Evolutionary conservation across 1,140 invertebrate genomes (phyloP).

Genomic region (Palaemon carinicauda): DNA sequence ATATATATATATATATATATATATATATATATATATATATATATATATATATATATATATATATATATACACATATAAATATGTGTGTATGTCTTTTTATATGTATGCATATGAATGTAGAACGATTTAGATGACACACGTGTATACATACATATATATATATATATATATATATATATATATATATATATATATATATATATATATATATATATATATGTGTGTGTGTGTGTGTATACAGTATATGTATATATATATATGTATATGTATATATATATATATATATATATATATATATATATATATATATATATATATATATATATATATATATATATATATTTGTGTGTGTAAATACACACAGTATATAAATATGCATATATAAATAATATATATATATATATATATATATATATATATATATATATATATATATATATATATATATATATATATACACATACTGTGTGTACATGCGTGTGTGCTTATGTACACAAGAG

Average conservation of each 20-base stretch:
- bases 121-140: no score
- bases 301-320: neutral
- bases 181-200: neutral
- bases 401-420: neutral
- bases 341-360: neutral
- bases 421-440: neutral
- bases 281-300: neutral
- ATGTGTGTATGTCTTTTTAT: neutral
- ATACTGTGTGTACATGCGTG: no score
- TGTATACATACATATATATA: conserved; percentile 6
- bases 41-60: neutral
- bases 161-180: neutral
- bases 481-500: no score
- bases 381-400: neutral
- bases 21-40: neutral
- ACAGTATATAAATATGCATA: neutral
- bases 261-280: neutral
- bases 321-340: neutral
- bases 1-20: neutral
- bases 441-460: neutral
- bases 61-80: neutral
- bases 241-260: neutral
- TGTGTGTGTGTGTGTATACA: neutral
- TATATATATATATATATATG: neutral
- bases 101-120: neutral